Percentiles rank a stretch among this genome's conserved stretches.
Evolutionary conservation across 2,888 invertebrate species (phyloP).

Genomic region (Spilosoma lubricipeda): DNA sequence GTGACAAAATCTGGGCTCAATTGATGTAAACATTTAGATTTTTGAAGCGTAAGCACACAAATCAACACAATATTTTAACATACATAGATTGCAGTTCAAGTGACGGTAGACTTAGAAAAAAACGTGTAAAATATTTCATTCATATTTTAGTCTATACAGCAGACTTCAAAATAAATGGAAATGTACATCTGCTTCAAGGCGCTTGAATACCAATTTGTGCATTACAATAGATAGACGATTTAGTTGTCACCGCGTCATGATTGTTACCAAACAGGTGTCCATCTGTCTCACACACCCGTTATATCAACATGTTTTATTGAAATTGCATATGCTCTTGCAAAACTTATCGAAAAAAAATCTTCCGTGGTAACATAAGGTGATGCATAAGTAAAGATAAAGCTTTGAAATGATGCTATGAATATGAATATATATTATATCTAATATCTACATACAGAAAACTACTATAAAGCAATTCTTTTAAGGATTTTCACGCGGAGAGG

Average conservation of each 20-base stretch:
- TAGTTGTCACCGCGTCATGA: background rate
- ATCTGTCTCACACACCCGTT: slow-evolving; percentile 1
- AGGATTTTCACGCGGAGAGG: background rate
- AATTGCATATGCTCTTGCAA: background rate
- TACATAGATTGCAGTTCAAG: background rate
- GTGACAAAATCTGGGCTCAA: too few relatives aligned
- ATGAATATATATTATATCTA: too few relatives aligned
- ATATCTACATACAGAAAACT: too few relatives aligned
- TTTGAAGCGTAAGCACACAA: too few relatives aligned
- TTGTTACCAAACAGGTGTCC: slow-evolving; percentile 3
- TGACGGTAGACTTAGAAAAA: background rate
- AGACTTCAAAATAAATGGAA: slow-evolving; percentile 3
- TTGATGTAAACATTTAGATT: too few relatives aligned
- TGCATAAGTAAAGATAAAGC: background rate
- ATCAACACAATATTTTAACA: too few relatives aligned
- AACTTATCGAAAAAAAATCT: background rate
- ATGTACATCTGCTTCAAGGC: background rate
- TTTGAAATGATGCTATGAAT: background rate
- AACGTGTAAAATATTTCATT: slow-evolving; percentile 5
- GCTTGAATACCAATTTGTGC: slow-evolving; percentile 5
- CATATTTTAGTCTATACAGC: background rate
- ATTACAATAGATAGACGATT: slow-evolving; percentile 4
- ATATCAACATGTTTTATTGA: slow-evolving; percentile 1
- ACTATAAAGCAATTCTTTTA: background rate
- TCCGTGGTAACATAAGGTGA: background rate